Evolutionary conservation across 2,113 vertebrate species (phyloP).

Genomic region (Nasalis larvatus): DNA sequence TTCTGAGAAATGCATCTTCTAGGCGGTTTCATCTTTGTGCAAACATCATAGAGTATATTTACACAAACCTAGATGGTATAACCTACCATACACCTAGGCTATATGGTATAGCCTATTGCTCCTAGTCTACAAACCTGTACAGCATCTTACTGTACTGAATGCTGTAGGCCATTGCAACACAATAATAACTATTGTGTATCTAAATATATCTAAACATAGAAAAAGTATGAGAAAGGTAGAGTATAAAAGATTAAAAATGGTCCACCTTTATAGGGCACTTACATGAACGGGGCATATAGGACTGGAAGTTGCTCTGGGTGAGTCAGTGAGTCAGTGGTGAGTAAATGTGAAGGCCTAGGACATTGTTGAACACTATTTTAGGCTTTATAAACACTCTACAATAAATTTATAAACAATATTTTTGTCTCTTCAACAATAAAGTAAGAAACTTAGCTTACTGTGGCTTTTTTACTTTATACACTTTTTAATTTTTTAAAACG

Average conservation of each 20-base stretch:
- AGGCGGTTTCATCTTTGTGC: background rate
- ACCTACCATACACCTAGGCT: background rate
- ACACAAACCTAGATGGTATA: background rate
- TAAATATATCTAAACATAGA: background rate
- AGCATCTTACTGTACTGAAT: background rate
- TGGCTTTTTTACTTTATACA: background rate
- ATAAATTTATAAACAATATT: background rate
- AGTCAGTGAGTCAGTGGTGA: background rate
- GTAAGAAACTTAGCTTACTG: background rate
- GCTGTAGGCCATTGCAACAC: background rate
- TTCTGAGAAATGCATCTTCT: background rate
- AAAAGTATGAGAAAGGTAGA: background rate
- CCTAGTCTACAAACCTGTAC: background rate
- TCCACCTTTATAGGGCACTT: background rate
- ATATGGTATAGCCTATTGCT: background rate
- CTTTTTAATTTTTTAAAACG: background rate
- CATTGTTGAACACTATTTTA: background rate
- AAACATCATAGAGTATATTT: background rate
- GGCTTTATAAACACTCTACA: background rate
- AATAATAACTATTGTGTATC: background rate
- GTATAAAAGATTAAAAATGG: background rate
- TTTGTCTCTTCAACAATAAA: background rate
- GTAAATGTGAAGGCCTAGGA: background rate
- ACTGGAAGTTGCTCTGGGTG: background rate
- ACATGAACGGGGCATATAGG: background rate